Conservation (phyloP, 2,888 invertebrate genomes). For the Gnatocerus cornutus region DNA sequence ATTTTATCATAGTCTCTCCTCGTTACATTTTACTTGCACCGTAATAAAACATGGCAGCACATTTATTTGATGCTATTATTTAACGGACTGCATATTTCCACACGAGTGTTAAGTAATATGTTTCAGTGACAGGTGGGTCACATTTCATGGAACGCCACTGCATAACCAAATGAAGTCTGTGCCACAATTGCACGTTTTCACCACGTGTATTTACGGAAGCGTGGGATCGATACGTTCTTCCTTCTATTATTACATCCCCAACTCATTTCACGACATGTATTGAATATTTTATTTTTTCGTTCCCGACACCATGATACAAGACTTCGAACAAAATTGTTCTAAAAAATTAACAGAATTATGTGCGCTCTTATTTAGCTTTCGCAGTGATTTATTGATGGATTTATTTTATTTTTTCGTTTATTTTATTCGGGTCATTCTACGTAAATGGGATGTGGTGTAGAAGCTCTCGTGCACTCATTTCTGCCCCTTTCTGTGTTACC, state of each 20-base stretch:
- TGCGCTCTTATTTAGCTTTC: slow-evolving; percentile 2
- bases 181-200: slow-evolving; percentile 36
- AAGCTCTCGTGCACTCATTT: neutral
- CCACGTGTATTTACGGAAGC: slow-evolving; percentile 46
- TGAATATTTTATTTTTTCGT: slow-evolving; percentile 47
- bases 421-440: slow-evolving; percentile 8
- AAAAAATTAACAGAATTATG: slow-evolving; percentile 22
- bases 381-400: neutral
- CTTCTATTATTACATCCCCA: slow-evolving; percentile 46
- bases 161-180: slow-evolving; percentile 39
- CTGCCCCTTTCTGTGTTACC: neutral
- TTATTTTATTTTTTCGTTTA: neutral
- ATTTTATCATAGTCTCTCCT: slow-evolving; percentile 17
- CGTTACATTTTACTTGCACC: slow-evolving; percentile 16
- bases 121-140: slow-evolving; percentile 38
- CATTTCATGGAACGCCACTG: slow-evolving; percentile 35
- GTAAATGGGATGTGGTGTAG: neutral
- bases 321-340: slow-evolving; percentile 12
- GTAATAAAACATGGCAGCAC: slow-evolving; percentile 23
- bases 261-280: slow-evolving; percentile 42
- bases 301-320: slow-evolving; percentile 19
- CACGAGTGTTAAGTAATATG: slow-evolving; percentile 39
- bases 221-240: slow-evolving; percentile 44
- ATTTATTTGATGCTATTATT: slow-evolving; percentile 35
- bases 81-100: slow-evolving; percentile 33